Evolutionary conservation across 2,113 vertebrate species (phyloP), one percentile per base, ranked within the genome.

Genomic region (Podarcis cretensis): DNA sequence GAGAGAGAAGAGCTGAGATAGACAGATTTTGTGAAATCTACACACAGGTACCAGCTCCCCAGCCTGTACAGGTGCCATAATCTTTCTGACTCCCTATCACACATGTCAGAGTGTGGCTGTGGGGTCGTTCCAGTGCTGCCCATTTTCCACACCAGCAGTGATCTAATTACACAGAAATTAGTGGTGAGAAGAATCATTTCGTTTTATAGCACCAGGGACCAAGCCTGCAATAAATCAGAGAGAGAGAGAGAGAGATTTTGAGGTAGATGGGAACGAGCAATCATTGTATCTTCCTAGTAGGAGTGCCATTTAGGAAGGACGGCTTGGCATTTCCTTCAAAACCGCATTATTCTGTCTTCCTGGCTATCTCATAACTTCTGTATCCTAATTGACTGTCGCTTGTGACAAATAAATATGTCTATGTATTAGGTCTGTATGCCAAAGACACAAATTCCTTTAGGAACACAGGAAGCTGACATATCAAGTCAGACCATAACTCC

Each of bases 91-190:
- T 69, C 40, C 32, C 5, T 14, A 43, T 73, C 65, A 35, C 27
- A 27, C 71, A 75, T 48, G 21, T 75, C 54, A 18, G 21, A 30
- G 32, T 27, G 54, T 48, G 88, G 66, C 68, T 85, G 83, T 80
- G 80, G 69, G 80, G 57, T 76, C 66, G 59, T 93, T 90, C 94
- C 88, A 73, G 25, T 71, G 65, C 91, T 92, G 87, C 87, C 86
- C 87, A 92, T 93, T 96, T 95, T 95, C 95, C 94, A 91, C 94
- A 89, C 92, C 95, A 95, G 89, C 91, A 91, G 92, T 95, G 92
- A 96, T 94, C 95, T 95, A 94, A 96, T 95, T 96, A 95, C 95
- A 93, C 92, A 96, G 95, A 96, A 96, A 96, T 96, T 95, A 95
- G 95, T 95, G 95, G 94, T 91, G 94, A 95, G 94, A 95, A 95